Conservation (phyloP, 2,888 invertebrate species). For the Notodonta ziczac region DNA sequence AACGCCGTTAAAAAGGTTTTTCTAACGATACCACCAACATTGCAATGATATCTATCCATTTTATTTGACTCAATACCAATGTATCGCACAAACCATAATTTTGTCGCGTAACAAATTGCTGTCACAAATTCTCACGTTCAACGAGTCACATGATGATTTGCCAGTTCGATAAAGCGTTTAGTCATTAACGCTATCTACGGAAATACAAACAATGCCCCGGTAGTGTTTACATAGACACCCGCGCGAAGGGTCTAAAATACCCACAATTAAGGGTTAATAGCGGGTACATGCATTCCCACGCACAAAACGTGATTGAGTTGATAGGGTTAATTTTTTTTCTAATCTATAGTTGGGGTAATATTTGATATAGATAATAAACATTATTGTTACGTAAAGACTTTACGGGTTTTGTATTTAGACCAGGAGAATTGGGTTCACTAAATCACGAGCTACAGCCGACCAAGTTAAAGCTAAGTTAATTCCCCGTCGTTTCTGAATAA, state of each 20-base stretch:
- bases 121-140: conserved; percentile 48
- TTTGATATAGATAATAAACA: too few species aligned
- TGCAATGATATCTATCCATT: too few species aligned
- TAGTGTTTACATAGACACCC: conserved; percentile 38
- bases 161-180: conserved; percentile 60
- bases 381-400: too few species aligned
- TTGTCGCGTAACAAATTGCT: not conserved
- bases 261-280: conserved; percentile 62
- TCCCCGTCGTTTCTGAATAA: too few species aligned
- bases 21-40: too few species aligned
- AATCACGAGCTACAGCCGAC: too few species aligned
- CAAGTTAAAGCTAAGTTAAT: too few species aligned
- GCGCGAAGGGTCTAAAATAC: conserved; percentile 40
- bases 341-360: not conserved
- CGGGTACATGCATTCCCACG: conserved; percentile 61
- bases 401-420: too few species aligned
- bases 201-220: conserved; percentile 50
- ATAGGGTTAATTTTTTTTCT: too few species aligned
- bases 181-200: conserved; percentile 52
- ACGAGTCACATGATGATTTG: conserved; percentile 58
- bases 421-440: too few species aligned
- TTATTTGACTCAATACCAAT: too few species aligned
- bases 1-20: too few species aligned
- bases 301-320: conserved; percentile 19
- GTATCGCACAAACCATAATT: not conserved